Evolutionary conservation across 2,113 vertebrate species (phyloP), one percentile per base, ranked within the genome.

Genomic region (Oryzias javanicus): DNA sequence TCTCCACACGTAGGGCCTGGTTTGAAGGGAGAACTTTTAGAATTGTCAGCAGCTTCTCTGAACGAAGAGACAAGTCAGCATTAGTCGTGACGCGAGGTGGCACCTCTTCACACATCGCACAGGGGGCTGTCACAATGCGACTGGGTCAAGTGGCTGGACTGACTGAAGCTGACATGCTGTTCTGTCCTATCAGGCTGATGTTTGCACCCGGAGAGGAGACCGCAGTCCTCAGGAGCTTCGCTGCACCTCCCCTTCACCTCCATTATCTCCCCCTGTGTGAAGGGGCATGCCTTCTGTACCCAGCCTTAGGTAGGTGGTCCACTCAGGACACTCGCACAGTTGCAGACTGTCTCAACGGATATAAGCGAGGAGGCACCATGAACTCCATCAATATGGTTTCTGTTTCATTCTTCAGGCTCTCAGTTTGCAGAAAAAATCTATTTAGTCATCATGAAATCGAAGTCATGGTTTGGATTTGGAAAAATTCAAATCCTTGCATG

Each of bases 251-350:
- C 54, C 71, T 68, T 45, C 58, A 59, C 67, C 66, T 62, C 70
- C 63, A 60, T 58, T 72, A 64, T 66, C 67, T 78, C 76, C 49
- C 57, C 42, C 83, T 46, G 53, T 77, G 76, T 87, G 82, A 57
- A 87, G 88, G 90, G 95, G 80, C 82, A 98, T 97, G 95, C 95
- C 95, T 55, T 95, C 95, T 80, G 95, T 96, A 90, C 92, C 91
- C 80, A 91, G 92, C 87, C 90, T 94, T 86, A 95, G 95, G 94
- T 98, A 93, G 42, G 71, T 76, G 17, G 73, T 49, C 15, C 49
- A 44, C 42, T 61, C 47, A 6, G 6, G 52, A 24, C 4, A 25
- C 44, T 49, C 22, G 42, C 25, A 49, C 35, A 44, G 24, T 20
- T 49, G 42, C 19, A 40, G 14, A 55, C 12, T 49, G 7, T 13